Conservation (phyloP, 2,888 invertebrate species). For the Junonia oenone region DNA sequence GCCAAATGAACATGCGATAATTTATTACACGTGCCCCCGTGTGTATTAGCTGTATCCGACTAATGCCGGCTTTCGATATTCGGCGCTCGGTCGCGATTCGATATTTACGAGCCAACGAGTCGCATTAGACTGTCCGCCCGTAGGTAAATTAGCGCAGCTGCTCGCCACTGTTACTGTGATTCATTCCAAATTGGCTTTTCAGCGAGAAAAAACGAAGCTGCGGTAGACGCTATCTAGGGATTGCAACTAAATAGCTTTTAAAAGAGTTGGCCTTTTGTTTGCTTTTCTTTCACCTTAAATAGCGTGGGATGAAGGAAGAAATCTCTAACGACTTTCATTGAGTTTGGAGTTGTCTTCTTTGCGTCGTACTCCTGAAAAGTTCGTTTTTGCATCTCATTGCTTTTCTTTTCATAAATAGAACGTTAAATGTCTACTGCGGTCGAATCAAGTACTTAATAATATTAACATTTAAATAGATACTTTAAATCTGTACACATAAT, state of each 20-base stretch:
- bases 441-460: background rate
- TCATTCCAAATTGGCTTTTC: conserved; percentile 80
- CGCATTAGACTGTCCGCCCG: conserved; percentile 78
- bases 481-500: conserved; percentile 2
- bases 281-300: conserved; percentile 38
- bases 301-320: conserved; percentile 27
- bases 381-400: conserved; percentile 3
- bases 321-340: conserved; percentile 29
- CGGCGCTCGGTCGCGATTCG: conserved; percentile 74
- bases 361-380: conserved; percentile 9
- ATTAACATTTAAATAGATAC: background rate
- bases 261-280: conserved; percentile 58
- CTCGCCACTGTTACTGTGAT: conserved; percentile 76
- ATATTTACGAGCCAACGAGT: conserved; percentile 73
- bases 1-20: conserved; percentile 77
- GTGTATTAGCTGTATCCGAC: conserved; percentile 79
- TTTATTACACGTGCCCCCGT: conserved; percentile 74
- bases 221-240: conserved; percentile 61
- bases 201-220: conserved; percentile 62
- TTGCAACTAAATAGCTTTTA: conserved; percentile 66
- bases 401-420: conserved; percentile 1
- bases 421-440: background rate
- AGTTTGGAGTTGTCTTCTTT: conserved; percentile 20
- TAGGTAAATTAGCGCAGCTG: conserved; percentile 81
- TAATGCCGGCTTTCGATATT: conserved; percentile 79